phyloP scores from a whole-genome alignment of 2,797 vertebrate genomes.

The Chelidonichthys spinosus region DNA sequence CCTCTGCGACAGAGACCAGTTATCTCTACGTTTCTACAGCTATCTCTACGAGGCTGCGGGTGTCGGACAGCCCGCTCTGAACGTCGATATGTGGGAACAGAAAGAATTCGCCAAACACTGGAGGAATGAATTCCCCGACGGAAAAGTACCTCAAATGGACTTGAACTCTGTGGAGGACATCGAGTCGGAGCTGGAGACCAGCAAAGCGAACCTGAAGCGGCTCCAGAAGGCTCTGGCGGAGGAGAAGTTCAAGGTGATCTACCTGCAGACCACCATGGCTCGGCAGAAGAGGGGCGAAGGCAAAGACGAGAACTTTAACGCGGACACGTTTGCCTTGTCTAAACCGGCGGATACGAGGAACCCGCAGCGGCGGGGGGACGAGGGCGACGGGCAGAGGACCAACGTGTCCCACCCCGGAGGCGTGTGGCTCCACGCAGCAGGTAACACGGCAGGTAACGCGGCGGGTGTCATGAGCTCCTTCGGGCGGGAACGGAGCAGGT shows the following conservation, averaged over 20 bases:
- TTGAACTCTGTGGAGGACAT: slow-evolving; percentile 87
- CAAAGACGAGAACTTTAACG: slow-evolving; percentile 71
- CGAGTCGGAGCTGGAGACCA: slow-evolving; percentile 88
- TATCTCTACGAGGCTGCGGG: slow-evolving; percentile 7
- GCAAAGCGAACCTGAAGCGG: slow-evolving; percentile 85
- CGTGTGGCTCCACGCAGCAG: slow-evolving; percentile 40
- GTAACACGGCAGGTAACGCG: slow-evolving; percentile 31
- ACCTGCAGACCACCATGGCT: slow-evolving; percentile 90
- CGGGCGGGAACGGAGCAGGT: slow-evolving; percentile 66
- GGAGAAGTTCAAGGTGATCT: slow-evolving; percentile 94
- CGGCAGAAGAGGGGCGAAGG: slow-evolving; percentile 70
- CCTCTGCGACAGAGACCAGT: slow-evolving; percentile 24
- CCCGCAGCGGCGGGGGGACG: slow-evolving; percentile 22
- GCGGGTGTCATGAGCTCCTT: slow-evolving; percentile 40
- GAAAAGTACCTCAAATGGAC: slow-evolving; percentile 86
- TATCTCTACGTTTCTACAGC: background rate
- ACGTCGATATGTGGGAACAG: slow-evolving; percentile 88
- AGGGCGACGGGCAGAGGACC: slow-evolving; percentile 25
- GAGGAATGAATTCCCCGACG: slow-evolving; percentile 92
- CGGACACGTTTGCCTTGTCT: background rate
- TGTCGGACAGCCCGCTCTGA: slow-evolving; percentile 13
- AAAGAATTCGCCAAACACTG: slow-evolving; percentile 92
- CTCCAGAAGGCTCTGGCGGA: slow-evolving; percentile 90
- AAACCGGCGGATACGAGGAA: slow-evolving; percentile 18
- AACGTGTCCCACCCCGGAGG: slow-evolving; percentile 40